Percentiles rank a stretch among this genome's conserved stretches.
Conservation (phyloP, 2,888 invertebrate genomes). For the Ophion slaviceki region DNA sequence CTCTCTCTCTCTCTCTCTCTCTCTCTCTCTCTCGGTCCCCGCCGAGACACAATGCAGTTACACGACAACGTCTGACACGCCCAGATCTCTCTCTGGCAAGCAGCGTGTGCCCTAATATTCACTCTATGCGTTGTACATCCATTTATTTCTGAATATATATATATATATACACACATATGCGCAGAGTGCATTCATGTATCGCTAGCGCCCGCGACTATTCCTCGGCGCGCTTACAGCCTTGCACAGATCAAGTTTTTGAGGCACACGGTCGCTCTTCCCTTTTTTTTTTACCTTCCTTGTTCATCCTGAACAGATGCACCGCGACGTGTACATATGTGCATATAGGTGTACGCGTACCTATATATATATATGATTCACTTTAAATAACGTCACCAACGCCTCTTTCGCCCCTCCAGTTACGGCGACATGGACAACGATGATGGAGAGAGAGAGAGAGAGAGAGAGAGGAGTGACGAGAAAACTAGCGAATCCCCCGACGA, state of each 20-base stretch:
- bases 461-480: slow-evolving; percentile 55
- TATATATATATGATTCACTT: slow-evolving; percentile 55
- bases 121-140: slow-evolving; percentile 64
- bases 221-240: slow-evolving; percentile 72
- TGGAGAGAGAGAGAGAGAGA: slow-evolving; percentile 1
- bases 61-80: slow-evolving; percentile 80
- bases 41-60: slow-evolving; percentile 73
- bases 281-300: slow-evolving; percentile 32
- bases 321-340: slow-evolving; percentile 53
- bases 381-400: slow-evolving; percentile 66
- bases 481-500: slow-evolving; percentile 60
- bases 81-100: slow-evolving; percentile 75
- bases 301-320: slow-evolving; percentile 62
- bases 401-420: slow-evolving; percentile 38
- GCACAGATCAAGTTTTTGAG: slow-evolving; percentile 38
- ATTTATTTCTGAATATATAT: neutral
- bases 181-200: slow-evolving; percentile 63
- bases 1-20: slow-evolving; percentile 33
- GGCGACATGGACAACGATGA: slow-evolving; percentile 56
- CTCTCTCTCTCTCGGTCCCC: slow-evolving; percentile 48
- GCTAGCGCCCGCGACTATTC: slow-evolving; percentile 71
- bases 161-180: slow-evolving; percentile 19
- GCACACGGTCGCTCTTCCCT: slow-evolving; percentile 42
- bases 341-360: slow-evolving; percentile 6
- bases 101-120: slow-evolving; percentile 81